Percentiles rank a stretch among this genome's conserved stretches.
Conservation (phyloP, 1,140 invertebrate species). For the Eufriesea mexicana region DNA sequence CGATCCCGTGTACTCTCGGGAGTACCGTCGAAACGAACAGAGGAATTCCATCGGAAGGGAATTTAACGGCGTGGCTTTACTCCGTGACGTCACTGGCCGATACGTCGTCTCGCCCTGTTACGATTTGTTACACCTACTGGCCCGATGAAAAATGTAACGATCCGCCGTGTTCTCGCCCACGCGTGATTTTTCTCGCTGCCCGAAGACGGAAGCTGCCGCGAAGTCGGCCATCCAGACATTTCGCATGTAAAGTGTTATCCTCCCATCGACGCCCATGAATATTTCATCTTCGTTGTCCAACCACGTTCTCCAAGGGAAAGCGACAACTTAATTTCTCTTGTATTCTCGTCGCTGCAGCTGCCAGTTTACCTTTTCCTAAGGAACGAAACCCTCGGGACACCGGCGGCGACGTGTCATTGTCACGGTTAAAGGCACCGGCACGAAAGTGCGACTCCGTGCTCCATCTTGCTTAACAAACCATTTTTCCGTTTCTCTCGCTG, state of each 20-base stretch:
- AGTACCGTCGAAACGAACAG: too few species aligned
- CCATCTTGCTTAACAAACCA: neutral
- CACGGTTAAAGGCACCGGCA: neutral
- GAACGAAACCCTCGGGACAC: constrained; percentile 5
- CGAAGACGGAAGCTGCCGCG: neutral
- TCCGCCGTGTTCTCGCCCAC: neutral
- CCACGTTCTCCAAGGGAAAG: neutral
- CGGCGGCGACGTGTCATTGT: neutral
- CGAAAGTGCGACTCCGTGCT: neutral
- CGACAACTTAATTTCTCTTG: constrained; percentile 47
- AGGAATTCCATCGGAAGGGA: neutral
- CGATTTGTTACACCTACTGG: neutral
- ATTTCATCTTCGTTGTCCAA: constrained; percentile 36
- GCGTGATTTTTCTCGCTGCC: neutral
- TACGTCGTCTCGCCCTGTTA: neutral
- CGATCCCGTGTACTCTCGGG: neutral
- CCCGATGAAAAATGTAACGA: neutral
- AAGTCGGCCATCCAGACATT: neutral
- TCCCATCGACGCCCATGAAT: constrained; percentile 41
- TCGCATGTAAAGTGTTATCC: constrained; percentile 35
- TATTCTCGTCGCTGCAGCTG: constrained; percentile 6
- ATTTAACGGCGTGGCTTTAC: neutral
- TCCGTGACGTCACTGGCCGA: too few species aligned
- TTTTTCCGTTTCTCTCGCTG: neutral
- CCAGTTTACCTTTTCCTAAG: neutral